Evolutionary conservation across 2,888 invertebrate species (phyloP).

Genomic region (Lottia gigantea): DNA sequence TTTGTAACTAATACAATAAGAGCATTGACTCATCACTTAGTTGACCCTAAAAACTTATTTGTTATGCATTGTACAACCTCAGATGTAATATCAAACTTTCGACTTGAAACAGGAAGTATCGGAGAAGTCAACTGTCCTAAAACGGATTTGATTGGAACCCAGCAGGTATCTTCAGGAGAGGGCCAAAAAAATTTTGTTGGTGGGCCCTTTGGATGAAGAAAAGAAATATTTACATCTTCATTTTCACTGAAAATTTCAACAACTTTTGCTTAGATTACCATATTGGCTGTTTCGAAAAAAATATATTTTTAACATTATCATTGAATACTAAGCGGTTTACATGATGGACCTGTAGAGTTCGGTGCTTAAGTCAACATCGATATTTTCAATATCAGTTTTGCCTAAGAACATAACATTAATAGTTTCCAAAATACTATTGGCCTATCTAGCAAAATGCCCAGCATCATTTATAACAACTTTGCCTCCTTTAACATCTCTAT

Average conservation of each 20-base stretch:
- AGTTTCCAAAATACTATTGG: constrained; percentile 4
- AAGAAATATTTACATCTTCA: too few species aligned
- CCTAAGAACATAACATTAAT: constrained; percentile 1
- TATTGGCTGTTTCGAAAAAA: constrained; percentile 3
- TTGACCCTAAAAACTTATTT: not conserved
- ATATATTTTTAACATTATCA: not conserved
- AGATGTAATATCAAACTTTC: not conserved
- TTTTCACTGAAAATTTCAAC: not conserved
- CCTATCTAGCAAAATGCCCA: not conserved
- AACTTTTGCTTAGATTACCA: not conserved
- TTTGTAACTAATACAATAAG: too few species aligned
- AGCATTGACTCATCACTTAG: too few species aligned
- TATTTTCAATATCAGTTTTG: constrained; percentile 3
- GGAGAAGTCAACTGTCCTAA: not conserved
- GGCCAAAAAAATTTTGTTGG: not conserved
- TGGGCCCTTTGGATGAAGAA: not conserved
- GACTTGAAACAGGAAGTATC: constrained; percentile 3
- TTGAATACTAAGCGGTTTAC: not conserved
- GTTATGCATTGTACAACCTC: constrained; percentile 2
- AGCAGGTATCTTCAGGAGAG: constrained; percentile 4
- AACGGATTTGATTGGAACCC: not conserved
- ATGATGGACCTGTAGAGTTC: not conserved
- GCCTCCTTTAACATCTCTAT: too few species aligned
- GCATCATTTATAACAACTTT: constrained; percentile 3
- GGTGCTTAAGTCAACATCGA: constrained; percentile 1